Base-by-base conservation (phyloP, 2,888 invertebrate species). In the Cataglyphis rosenhaueri region DNA sequence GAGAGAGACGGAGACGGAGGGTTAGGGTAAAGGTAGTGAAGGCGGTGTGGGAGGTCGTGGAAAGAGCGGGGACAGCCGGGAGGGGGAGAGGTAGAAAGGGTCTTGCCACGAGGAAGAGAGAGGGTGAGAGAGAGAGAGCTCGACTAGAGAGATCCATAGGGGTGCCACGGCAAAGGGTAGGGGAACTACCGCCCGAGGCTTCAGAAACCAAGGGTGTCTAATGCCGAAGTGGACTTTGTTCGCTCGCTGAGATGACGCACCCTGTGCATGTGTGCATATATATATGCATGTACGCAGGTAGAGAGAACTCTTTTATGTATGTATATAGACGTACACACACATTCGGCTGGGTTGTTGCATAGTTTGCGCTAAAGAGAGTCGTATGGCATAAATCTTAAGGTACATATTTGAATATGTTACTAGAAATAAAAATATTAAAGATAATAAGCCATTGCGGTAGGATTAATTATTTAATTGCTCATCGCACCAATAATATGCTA, bases 111-210 rank as follows among this genome's bases (percentile, higher is more conserved):
- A 83, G 79, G 35, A 76, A 74, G 84, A 68, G 75, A 81, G 71
- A 81, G 83, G 83, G 90, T 85, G 90, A 52, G 71, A 81, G 83
- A 82, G 90, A 85, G 90, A 52, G 76, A 52, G 76, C 81, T 83
- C 83, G 83, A 84, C 55, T 59, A 82, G 87, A 86, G 89, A 91
- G 93, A 93, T 93, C 92, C 93, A 93, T 93, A 93, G 92, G 94
- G 94, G 93, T 92, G 93, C 91, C 55, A 38, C 83, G 89, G 92
- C 89, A 92, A 92, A 89, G 92, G 92, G 93, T 85, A 85, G 93
- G 93, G 90, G 91, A 91, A 90, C 90, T 91, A 90, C 92, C 91
- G 93, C 91, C 92, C 93, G 91, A 92, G 92, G 92, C 92, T 93
- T 92, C 92, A 88, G 92, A 91, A 91, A 91, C 92, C 91, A 91